Percentiles rank a stretch among this genome's conserved stretches.
These are phyloP conservation scores for Megaustenia siamemsis DNA, from an alignment of 2,888 invertebrate genomes.

Conservation along the genomic window DNA sequence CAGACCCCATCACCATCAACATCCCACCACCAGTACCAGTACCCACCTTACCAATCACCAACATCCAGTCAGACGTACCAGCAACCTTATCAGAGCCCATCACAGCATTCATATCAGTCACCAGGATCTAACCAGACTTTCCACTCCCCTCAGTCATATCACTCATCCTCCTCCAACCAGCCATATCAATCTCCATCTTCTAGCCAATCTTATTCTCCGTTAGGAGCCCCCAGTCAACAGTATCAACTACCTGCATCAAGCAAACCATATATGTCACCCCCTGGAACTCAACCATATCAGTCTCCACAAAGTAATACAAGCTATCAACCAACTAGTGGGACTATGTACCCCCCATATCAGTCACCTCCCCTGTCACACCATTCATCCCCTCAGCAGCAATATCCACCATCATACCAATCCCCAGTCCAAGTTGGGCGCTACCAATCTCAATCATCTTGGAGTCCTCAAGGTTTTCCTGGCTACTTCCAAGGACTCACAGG, in stretches of 20 bases:
- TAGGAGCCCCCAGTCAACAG: not conserved
- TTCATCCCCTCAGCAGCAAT: conserved; percentile 37
- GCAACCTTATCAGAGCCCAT: conserved; percentile 43
- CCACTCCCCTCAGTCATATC: conserved; percentile 47
- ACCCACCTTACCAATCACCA: conserved; percentile 35
- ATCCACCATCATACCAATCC: conserved; percentile 35
- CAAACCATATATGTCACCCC: conserved; percentile 39
- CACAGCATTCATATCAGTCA: conserved; percentile 34
- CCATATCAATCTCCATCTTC: conserved; percentile 34
- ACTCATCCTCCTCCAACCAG: conserved; percentile 26
- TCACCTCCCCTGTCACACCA: conserved; percentile 29
- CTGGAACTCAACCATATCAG: conserved; percentile 31
- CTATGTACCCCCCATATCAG: conserved; percentile 43
- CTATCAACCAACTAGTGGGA: conserved; percentile 29
- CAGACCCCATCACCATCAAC: conserved; percentile 30
- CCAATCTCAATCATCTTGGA: conserved; percentile 14
- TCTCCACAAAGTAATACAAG: not conserved
- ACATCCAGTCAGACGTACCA: conserved; percentile 29
- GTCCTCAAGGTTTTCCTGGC: conserved; percentile 17
- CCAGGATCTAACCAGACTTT: conserved; percentile 25
- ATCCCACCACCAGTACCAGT: conserved; percentile 32
- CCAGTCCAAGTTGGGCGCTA: conserved; percentile 5
- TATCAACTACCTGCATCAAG: conserved; percentile 21
- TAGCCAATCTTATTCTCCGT: conserved; percentile 24
- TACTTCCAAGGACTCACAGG: conserved; percentile 20